These are phyloP conservation scores for Trissolcus brochymenae DNA, from an alignment of 2,888 invertebrate genomes.

Conservation along the genomic window DNA sequence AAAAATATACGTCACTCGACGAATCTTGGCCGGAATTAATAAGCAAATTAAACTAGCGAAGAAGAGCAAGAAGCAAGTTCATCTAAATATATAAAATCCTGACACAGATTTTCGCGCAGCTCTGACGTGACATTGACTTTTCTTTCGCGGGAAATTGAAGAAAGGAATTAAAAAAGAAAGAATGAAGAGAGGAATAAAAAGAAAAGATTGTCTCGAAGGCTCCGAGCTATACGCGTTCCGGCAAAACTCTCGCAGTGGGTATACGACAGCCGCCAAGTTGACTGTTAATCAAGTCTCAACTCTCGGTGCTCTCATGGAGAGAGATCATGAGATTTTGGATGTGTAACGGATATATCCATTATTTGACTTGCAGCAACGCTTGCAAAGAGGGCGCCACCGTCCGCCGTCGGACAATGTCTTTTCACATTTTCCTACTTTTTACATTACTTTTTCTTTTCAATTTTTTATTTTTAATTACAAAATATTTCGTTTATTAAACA, in stretches of 20 bases:
- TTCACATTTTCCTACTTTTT: too few species aligned
- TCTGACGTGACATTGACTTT: slow-evolving; percentile 42
- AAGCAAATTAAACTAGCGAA: slow-evolving; percentile 17
- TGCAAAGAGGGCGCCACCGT: slow-evolving; percentile 69
- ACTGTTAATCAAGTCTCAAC: slow-evolving; percentile 56
- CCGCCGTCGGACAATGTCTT: slow-evolving; percentile 64
- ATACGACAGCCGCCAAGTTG: slow-evolving; percentile 9
- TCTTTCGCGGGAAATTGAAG: slow-evolving; percentile 37
- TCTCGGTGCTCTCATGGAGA: slow-evolving; percentile 33
- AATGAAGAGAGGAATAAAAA: slow-evolving; percentile 16
- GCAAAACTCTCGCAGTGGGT: slow-evolving; percentile 20
- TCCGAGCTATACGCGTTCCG: slow-evolving; percentile 28
- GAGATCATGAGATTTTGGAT: slow-evolving; percentile 57
- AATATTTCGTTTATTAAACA: too few species aligned
- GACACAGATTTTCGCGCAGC: slow-evolving; percentile 24
- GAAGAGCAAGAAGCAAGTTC: slow-evolving; percentile 13
- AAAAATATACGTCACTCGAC: too few species aligned
- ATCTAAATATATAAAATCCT: slow-evolving; percentile 27
- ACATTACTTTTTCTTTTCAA: not conserved
- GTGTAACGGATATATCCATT: slow-evolving; percentile 54
- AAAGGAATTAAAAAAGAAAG: slow-evolving; percentile 14
- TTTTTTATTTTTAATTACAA: not conserved
- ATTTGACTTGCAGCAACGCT: slow-evolving; percentile 50
- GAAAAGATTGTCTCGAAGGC: slow-evolving; percentile 1
- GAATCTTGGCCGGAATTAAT: slow-evolving; percentile 9